Evolutionary conservation across 2,113 vertebrate genomes (phyloP), one percentile per base, ranked within the genome.

Genomic region (Desmodus rotundus): DNA sequence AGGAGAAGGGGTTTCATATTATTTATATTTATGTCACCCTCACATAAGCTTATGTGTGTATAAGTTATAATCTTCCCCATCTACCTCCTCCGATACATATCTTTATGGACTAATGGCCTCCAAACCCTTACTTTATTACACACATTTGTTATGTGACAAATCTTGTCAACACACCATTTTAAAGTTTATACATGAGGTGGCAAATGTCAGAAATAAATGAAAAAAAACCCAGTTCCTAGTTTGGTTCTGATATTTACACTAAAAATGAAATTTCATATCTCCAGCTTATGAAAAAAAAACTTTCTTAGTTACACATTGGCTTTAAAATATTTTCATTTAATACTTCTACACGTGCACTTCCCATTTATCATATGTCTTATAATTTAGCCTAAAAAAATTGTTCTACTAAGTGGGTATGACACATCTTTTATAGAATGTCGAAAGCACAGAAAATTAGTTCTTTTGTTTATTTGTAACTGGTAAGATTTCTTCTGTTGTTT

Each of bases 191-290:
- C 61, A 91, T 56, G 47, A 96, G 91, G 94, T 87, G 54, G 95
- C 94, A 96, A 97, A 97, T 97, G 95, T 96, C 96, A 98, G 96
- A 96, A 91, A 95, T 92, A 97, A 97, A 96, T 98, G 95, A 16
- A 92, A 96, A 93, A 93, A 91, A 89, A 84, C 74, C 77, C 77
- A 80, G 77, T 77, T 91, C 50, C 94, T 97, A 91, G 54, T 33
- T 96, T 87, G 47, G 72, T 85, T 92, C 82, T 97, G 96, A 90
- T 95, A 96, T 97, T 97, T 97, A 96, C 94, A 96, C 93, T 95
- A 78, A 95, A 97, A 97, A 97, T 96, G 89, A 97, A 97, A 97
- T 95, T 96, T 97, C 81, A 14, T 96, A 82, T 92, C 76, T 95
- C 47, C 72, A 74, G 88, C 77, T 95, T 95, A 81, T 97, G 36